Evolutionary conservation across 2,888 invertebrate species (phyloP).

Genomic region (Brachypterus glaber): DNA sequence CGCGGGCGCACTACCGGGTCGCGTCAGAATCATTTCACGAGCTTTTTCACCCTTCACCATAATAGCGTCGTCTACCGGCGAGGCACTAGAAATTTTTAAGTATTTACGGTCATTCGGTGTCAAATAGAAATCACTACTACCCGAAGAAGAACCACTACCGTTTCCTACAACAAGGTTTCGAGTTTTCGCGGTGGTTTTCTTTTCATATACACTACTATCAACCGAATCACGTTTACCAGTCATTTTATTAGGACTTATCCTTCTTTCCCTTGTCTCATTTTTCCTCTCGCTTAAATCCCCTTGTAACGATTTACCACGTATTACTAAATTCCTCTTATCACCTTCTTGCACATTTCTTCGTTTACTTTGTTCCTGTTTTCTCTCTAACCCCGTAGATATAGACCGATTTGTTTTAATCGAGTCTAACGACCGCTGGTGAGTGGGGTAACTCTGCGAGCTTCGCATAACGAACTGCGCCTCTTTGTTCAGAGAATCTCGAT

Average conservation of each 20-base stretch:
- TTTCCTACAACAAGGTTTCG: slow-evolving; percentile 14
- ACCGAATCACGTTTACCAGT: not conserved
- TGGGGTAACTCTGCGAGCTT: slow-evolving; percentile 47
- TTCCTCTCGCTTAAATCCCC: too few relatives aligned
- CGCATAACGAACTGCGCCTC: slow-evolving; percentile 38
- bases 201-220: slow-evolving; percentile 22
- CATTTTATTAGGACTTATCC: slow-evolving; percentile 25
- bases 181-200: too few relatives aligned
- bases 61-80: slow-evolving; percentile 44
- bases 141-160: slow-evolving; percentile 42
- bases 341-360: slow-evolving; percentile 8
- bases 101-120: slow-evolving; percentile 44
- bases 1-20: slow-evolving; percentile 48
- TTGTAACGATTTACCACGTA: too few relatives aligned
- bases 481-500: slow-evolving; percentile 37
- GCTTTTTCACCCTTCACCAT: slow-evolving; percentile 29
- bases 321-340: slow-evolving; percentile 15
- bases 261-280: slow-evolving; percentile 21
- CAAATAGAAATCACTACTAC: slow-evolving; percentile 45
- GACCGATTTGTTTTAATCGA: slow-evolving; percentile 20
- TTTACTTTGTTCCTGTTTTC: too few relatives aligned
- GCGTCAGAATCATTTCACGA: slow-evolving; percentile 39
- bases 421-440: slow-evolving; percentile 41
- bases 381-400: too few relatives aligned
- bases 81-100: slow-evolving; percentile 43